Conservation (phyloP, 1,140 invertebrate genomes). For the Zaprionus lachaisei region DNA sequence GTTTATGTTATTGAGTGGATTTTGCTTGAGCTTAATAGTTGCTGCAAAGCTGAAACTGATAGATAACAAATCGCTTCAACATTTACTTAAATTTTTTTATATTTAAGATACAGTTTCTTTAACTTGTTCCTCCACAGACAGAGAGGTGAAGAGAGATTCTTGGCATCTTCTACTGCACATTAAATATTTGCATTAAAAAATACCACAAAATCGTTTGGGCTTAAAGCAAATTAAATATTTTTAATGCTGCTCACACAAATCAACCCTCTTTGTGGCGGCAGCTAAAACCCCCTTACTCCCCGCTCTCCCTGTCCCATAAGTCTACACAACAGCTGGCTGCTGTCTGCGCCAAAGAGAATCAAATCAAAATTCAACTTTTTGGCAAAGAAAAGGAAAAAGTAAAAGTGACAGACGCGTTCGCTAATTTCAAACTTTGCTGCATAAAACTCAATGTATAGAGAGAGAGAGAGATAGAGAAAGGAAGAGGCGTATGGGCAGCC, state of each 20-base stretch:
- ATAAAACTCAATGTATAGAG: background rate
- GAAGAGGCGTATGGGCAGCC: background rate
- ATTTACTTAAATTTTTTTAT: background rate
- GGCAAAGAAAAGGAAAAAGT: slow-evolving; percentile 57
- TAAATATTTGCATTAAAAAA: slow-evolving; percentile 10
- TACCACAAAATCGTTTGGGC: background rate
- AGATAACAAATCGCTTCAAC: too few species aligned
- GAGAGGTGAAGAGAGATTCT: too few species aligned
- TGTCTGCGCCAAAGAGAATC: slow-evolving; percentile 36
- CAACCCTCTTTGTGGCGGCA: slow-evolving; percentile 8
- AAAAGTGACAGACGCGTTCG: slow-evolving; percentile 73
- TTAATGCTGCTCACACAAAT: slow-evolving; percentile 34
- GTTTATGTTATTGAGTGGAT: background rate
- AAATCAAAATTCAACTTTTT: slow-evolving; percentile 57
- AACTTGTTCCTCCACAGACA: background rate
- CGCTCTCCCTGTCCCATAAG: background rate
- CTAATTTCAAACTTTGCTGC: slow-evolving; percentile 73
- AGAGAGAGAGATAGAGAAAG: background rate
- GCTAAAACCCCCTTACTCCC: background rate
- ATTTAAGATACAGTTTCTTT: background rate
- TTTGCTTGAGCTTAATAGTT: background rate
- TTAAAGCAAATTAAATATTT: slow-evolving; percentile 62
- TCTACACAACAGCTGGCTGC: slow-evolving; percentile 44
- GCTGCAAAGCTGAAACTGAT: background rate
- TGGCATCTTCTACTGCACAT: background rate